These are phyloP conservation scores for Athrips mouffetella DNA, from an alignment of 2,888 invertebrate species.

Conservation along the genomic window DNA sequence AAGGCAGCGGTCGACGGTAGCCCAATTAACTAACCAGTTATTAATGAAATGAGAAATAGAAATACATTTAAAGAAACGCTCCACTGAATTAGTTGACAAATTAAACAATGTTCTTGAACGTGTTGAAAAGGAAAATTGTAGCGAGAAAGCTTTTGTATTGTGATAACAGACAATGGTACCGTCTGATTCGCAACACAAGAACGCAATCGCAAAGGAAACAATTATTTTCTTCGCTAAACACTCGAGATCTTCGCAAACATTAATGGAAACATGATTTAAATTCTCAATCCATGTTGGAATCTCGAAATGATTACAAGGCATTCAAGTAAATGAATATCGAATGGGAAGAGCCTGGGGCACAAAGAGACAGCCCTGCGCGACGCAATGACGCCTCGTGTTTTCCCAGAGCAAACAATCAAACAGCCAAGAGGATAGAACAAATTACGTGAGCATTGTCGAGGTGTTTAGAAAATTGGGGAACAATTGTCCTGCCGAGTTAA, in stretches of 20 bases:
- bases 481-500: constrained; percentile 69
- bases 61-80: constrained; percentile 32
- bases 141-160: constrained; percentile 17
- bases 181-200: constrained; percentile 10
- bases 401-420: constrained; percentile 63
- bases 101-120: constrained; percentile 18
- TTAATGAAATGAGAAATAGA: constrained; percentile 48
- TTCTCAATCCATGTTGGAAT: constrained; percentile 48
- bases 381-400: constrained; percentile 57
- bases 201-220: constrained; percentile 26
- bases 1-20: constrained; percentile 64
- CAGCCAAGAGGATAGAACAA: constrained; percentile 65
- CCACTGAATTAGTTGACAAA: constrained; percentile 37
- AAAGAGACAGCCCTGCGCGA: constrained; percentile 48
- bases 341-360: constrained; percentile 52
- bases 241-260: constrained; percentile 41
- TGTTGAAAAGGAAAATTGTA: constrained; percentile 20
- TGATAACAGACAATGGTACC: constrained; percentile 23
- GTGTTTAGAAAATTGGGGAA: constrained; percentile 74
- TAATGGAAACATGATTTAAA: constrained; percentile 49
- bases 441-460: constrained; percentile 66
- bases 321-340: constrained; percentile 64
- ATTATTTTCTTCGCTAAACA: constrained; percentile 37
- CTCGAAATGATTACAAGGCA: constrained; percentile 53
- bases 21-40: constrained; percentile 68